Conservation (phyloP, 2,888 invertebrate genomes). For the Poecilus cupreus region DNA sequence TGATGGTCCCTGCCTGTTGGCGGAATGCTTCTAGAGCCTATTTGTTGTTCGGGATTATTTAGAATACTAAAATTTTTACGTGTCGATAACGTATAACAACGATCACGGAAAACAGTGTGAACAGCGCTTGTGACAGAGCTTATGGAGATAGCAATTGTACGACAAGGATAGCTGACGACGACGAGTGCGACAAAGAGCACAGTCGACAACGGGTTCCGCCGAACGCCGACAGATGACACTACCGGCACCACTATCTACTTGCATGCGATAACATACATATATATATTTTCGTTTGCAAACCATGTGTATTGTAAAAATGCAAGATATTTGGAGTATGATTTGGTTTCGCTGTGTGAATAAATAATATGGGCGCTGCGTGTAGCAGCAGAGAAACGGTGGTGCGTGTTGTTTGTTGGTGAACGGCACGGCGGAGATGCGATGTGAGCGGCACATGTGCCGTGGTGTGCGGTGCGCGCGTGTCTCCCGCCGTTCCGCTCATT, state of each 20-base stretch:
- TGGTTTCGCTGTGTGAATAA: not conserved
- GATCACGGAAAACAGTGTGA: slow-evolving; percentile 39
- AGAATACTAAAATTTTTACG: slow-evolving; percentile 59
- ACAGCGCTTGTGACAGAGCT: slow-evolving; percentile 27
- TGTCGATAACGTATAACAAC: slow-evolving; percentile 58
- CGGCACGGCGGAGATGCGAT: not conserved
- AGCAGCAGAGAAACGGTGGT: not conserved
- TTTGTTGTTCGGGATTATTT: slow-evolving; percentile 59
- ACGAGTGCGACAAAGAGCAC: not conserved
- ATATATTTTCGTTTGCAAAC: no score
- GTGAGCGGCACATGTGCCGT: slow-evolving; percentile 34
- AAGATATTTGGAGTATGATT: not conserved
- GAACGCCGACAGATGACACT: slow-evolving; percentile 37
- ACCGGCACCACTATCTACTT: not conserved
- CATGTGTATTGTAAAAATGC: no score
- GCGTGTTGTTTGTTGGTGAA: not conserved
- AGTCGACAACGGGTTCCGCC: not conserved
- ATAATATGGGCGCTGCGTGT: not conserved
- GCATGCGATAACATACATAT: not conserved
- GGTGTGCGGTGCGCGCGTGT: slow-evolving; percentile 59
- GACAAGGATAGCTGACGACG: not conserved
- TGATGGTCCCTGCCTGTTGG: slow-evolving; percentile 43
- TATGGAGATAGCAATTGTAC: not conserved
- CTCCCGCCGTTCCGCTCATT: slow-evolving; percentile 50
- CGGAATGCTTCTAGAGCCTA: slow-evolving; percentile 42